phyloP scores from a whole-genome alignment of 2,888 invertebrate genomes.

The Nyleta sp. region DNA sequence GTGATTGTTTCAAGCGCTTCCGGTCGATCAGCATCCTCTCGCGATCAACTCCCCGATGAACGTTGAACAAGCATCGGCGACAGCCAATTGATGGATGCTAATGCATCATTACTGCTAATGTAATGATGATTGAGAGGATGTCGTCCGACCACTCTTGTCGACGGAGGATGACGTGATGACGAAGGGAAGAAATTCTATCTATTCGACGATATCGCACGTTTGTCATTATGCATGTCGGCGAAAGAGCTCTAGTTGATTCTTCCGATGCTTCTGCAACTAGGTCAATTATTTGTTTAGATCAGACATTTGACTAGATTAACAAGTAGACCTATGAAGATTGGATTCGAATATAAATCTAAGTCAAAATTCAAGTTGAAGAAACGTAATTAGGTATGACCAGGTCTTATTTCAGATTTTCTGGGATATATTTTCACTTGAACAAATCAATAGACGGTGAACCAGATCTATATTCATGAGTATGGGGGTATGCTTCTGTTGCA shows the following conservation, averaged over 20 bases:
- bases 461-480: too few species aligned
- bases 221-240: slow-evolving; percentile 9
- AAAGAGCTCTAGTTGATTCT: slow-evolving; percentile 4
- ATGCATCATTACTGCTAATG: slow-evolving; percentile 78
- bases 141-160: slow-evolving; percentile 62
- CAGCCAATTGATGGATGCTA: slow-evolving; percentile 78
- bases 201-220: slow-evolving; percentile 32
- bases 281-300: too few species aligned
- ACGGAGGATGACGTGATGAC: slow-evolving; percentile 59
- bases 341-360: too few species aligned
- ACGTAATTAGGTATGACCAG: too few species aligned
- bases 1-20: slow-evolving; percentile 75
- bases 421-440: too few species aligned
- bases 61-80: slow-evolving; percentile 74
- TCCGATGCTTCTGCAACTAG: too few species aligned
- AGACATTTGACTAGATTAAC: too few species aligned
- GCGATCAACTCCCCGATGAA: slow-evolving; percentile 70
- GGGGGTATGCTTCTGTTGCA: too few species aligned
- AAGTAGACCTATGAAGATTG: too few species aligned
- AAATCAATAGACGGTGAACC: too few species aligned
- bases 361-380: too few species aligned
- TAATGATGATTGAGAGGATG: slow-evolving; percentile 79
- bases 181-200: slow-evolving; percentile 66
- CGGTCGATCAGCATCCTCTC: slow-evolving; percentile 68
- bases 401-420: too few species aligned